A percentile compares a stretch with the other conserved stretches of the same genome.
Evolutionary conservation across 1,140 invertebrate genomes (phyloP).

Genomic region (Eriocheir sinensis): DNA sequence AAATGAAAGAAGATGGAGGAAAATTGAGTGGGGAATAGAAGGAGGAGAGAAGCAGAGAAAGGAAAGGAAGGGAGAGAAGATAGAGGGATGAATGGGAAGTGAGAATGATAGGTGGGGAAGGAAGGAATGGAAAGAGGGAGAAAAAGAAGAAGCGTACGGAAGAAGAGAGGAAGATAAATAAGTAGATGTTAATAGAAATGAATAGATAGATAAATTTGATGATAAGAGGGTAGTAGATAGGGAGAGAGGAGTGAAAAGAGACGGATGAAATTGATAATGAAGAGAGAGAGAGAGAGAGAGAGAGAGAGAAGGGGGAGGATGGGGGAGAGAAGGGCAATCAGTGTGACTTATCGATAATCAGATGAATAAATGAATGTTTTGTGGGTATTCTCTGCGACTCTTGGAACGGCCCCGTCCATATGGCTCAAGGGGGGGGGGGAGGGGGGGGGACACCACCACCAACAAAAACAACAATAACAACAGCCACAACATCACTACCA

Average conservation of each 20-base stretch:
- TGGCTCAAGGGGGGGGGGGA: not conserved
- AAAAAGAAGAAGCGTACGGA: too few relatives aligned
- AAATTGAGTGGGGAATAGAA: too few relatives aligned
- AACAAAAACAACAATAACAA: not conserved
- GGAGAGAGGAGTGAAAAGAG: too few relatives aligned
- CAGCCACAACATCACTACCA: too few relatives aligned
- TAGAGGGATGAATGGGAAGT: too few relatives aligned
- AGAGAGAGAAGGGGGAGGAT: not conserved
- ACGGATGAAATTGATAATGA: too few relatives aligned
- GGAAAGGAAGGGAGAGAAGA: not conserved
- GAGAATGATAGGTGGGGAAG: not conserved
- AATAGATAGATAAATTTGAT: too few relatives aligned
- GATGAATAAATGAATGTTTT: constrained; percentile 26
- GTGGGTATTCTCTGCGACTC: not conserved
- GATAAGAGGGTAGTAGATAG: too few relatives aligned
- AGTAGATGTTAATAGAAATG: too few relatives aligned
- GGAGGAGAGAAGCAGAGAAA: not conserved
- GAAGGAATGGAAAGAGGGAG: not conserved
- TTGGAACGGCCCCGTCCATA: not conserved
- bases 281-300: too few relatives aligned
- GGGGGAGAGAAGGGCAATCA: not conserved
- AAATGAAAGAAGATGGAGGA: too few relatives aligned
- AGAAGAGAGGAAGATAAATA: too few relatives aligned
- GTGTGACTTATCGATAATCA: not conserved
- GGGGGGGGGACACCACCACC: not conserved